Percentiles rank a stretch among this genome's conserved stretches.
Evolutionary conservation across 1,140 invertebrate species (phyloP).

Genomic region (Microplitis demolitor): DNA sequence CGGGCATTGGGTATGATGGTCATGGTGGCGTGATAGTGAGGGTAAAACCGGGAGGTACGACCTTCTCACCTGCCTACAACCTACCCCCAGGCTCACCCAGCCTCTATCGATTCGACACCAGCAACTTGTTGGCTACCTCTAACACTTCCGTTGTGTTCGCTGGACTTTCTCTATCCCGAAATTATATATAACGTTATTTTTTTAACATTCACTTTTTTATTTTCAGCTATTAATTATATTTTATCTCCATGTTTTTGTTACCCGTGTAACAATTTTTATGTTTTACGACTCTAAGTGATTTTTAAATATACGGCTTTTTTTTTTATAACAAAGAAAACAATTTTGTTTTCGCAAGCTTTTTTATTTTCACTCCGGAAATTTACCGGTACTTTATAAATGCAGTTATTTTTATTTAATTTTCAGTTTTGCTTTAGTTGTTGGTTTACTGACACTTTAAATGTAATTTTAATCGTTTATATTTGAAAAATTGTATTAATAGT

Average conservation of each 20-base stretch:
- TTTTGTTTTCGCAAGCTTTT: no score
- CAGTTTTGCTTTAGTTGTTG: no score
- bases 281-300: no score
- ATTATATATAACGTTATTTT: not conserved
- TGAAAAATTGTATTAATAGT: no score
- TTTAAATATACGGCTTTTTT: no score
- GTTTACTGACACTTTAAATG: no score
- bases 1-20: not conserved
- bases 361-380: no score
- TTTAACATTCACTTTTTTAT: not conserved
- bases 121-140: constrained; percentile 56
- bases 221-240: not conserved
- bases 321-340: no score
- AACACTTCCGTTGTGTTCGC: constrained; percentile 27
- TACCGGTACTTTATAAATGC: no score
- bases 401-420: no score
- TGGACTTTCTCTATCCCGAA: constrained; percentile 13
- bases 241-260: not conserved
- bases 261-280: no score
- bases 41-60: constrained; percentile 27
- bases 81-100: constrained; percentile 40
- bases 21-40: constrained; percentile 16
- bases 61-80: constrained; percentile 39
- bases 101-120: constrained; percentile 57
- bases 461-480: no score